A percentile compares a stretch with the other conserved stretches of the same genome.
phyloP scores from a whole-genome alignment of 2,797 vertebrate species.

The Taenioides sp. region DNA sequence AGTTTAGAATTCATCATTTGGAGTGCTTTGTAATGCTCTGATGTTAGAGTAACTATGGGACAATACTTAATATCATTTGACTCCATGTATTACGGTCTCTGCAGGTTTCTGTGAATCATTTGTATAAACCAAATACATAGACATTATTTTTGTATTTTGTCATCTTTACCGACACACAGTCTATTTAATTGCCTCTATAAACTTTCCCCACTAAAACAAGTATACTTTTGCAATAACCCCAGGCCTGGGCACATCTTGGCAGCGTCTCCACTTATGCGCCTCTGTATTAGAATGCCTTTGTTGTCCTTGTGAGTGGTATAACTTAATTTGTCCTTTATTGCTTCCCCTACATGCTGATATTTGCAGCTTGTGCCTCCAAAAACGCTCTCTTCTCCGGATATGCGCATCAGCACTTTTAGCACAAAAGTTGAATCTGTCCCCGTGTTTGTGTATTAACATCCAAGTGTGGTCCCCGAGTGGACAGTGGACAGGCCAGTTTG shows the following conservation, averaged over 20 bases:
- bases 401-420: not conserved
- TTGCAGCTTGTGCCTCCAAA: constrained; percentile 6
- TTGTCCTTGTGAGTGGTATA: constrained; percentile 4
- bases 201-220: not conserved
- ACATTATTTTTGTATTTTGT: constrained; percentile 1
- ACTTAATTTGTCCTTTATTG: constrained; percentile 19
- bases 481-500: not conserved
- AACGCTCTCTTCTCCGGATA: not conserved
- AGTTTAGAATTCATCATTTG: not conserved
- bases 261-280: not conserved
- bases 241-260: not conserved
- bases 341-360: constrained; percentile 16
- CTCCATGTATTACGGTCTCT: not conserved
- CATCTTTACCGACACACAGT: not conserved
- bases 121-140: not conserved
- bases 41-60: too few species aligned
- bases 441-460: not conserved
- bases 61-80: not conserved
- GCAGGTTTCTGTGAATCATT: not conserved
- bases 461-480: not conserved
- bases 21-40: too few species aligned
- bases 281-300: constrained; percentile 5
- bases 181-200: not conserved
- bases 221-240: constrained; percentile 7
- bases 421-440: not conserved